phyloP scores from a whole-genome alignment of 2,888 invertebrate species.

The Oasisia sp. region DNA sequence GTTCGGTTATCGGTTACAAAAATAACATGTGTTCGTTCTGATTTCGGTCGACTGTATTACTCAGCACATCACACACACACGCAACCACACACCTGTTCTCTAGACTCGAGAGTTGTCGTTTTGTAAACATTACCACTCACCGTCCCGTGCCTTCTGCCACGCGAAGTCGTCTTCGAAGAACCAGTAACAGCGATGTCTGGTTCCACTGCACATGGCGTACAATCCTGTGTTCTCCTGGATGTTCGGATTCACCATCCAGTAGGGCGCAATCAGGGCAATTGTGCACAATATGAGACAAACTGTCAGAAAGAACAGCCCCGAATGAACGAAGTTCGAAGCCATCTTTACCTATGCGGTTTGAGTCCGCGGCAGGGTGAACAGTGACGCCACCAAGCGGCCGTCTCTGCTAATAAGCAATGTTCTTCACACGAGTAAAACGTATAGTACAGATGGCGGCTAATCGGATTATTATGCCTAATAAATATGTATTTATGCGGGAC shows the following conservation, averaged over 20 bases:
- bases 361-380: not conserved
- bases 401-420: too few relatives aligned
- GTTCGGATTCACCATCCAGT: not conserved
- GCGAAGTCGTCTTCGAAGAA: not conserved
- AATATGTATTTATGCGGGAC: too few relatives aligned
- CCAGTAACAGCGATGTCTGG: not conserved
- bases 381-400: not conserved
- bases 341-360: not conserved
- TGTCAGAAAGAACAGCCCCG: not conserved
- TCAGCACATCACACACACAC: not conserved
- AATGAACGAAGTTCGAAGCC: not conserved
- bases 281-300: not conserved
- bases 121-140: not conserved
- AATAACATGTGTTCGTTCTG: not conserved
- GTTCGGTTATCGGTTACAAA: not conserved
- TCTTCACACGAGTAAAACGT: too few relatives aligned
- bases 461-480: too few relatives aligned
- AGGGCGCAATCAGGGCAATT: not conserved
- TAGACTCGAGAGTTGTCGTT: not conserved
- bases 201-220: not conserved
- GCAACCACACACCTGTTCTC: not conserved
- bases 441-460: too few relatives aligned
- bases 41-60: not conserved
- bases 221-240: not conserved
- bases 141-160: not conserved